phyloP scores from a whole-genome alignment of 2,113 vertebrate genomes.

The Ammodytes marinus region DNA sequence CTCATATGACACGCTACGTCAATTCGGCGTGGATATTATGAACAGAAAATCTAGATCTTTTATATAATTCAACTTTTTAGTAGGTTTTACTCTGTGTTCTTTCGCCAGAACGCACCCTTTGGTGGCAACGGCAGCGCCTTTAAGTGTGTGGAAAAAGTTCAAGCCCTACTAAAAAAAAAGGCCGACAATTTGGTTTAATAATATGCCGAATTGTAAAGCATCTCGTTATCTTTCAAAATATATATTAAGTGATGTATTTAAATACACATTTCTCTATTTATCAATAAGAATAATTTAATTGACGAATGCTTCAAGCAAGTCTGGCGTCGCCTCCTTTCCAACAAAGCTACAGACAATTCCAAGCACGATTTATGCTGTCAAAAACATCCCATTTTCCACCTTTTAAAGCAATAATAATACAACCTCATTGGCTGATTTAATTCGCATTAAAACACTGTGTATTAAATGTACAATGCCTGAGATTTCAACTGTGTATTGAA shows the following conservation, averaged over 20 bases:
- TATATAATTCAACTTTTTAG: conserved; percentile 14
- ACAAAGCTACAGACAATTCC: conserved; percentile 38
- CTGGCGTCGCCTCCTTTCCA: conserved; percentile 7
- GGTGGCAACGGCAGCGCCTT: neutral
- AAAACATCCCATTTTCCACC: rapidly evolving
- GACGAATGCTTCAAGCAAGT: neutral
- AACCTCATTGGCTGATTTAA: too few species aligned
- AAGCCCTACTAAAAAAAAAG: neutral
- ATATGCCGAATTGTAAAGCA: conserved; percentile 8
- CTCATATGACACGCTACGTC: rapidly evolving
- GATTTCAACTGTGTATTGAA: neutral
- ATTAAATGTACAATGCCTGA: neutral
- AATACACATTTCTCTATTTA: rapidly evolving
- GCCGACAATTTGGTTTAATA: neutral
- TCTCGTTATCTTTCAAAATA: rapidly evolving
- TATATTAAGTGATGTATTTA: rapidly evolving
- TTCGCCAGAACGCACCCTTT: neutral
- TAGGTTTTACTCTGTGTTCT: neutral
- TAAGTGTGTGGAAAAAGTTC: neutral
- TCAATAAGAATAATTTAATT: neutral
- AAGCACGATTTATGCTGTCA: neutral
- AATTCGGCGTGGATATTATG: conserved; percentile 3
- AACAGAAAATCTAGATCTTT: rapidly evolving
- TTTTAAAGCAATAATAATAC: rapidly evolving
- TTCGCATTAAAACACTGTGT: too few species aligned